These are phyloP conservation scores for Ostrea edulis DNA, from an alignment of 1,140 invertebrate genomes.

Conservation along the genomic window DNA sequence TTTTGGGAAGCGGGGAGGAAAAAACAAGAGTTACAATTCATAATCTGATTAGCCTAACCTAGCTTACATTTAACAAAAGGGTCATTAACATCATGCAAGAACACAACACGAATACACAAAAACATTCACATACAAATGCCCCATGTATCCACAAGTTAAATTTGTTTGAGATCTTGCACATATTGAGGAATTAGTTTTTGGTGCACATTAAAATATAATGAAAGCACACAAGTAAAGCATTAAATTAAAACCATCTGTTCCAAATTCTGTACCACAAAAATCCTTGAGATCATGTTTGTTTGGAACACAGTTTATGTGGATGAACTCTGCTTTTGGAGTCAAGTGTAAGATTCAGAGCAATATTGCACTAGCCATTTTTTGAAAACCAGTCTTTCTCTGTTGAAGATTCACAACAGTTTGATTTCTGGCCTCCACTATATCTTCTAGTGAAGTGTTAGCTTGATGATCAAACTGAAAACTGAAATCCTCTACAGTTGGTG, in stretches of 20 bases:
- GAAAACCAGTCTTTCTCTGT: too few species aligned
- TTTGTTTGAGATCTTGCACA: constrained; percentile 1
- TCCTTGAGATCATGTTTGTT: not conserved
- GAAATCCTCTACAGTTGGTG: too few species aligned
- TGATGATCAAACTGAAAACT: too few species aligned
- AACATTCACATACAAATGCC: not conserved
- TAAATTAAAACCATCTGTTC: constrained; percentile 14
- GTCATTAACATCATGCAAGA: not conserved
- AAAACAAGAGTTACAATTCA: constrained; percentile 1
- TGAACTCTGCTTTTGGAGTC: too few species aligned
- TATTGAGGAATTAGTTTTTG: not conserved
- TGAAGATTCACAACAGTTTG: too few species aligned
- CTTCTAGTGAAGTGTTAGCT: too few species aligned
- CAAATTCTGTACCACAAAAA: not conserved
- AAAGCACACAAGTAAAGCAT: not conserved
- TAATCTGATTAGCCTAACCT: not conserved
- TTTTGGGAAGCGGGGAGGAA: too few species aligned
- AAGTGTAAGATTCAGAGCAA: too few species aligned
- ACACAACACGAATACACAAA: not conserved
- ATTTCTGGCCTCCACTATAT: too few species aligned
- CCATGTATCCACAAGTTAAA: not conserved
- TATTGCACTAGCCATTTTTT: too few species aligned
- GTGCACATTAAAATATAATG: not conserved
- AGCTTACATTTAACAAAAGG: not conserved
- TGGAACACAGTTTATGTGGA: not conserved